phyloP scores from a whole-genome alignment of 2,797 vertebrate species.

The Sebastes elongatus region DNA sequence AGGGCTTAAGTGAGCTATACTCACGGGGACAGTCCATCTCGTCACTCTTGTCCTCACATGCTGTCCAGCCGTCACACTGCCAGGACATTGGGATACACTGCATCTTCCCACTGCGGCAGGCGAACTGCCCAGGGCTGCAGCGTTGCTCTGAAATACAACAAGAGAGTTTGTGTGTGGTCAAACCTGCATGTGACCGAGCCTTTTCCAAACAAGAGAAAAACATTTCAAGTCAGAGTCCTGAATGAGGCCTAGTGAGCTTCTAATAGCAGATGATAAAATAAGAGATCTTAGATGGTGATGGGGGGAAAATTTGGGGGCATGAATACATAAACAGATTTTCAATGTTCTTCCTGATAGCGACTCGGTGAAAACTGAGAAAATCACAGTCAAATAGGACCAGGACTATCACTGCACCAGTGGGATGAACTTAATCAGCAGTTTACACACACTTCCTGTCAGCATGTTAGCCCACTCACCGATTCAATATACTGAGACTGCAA shows the following conservation, averaged over 20 bases:
- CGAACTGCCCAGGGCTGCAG: conserved; percentile 92
- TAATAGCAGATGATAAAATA: not conserved
- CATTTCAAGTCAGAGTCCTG: not conserved
- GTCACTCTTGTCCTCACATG: conserved; percentile 96
- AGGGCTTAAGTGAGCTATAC: conserved; percentile 49
- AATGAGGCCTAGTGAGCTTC: not conserved
- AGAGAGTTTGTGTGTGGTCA: conserved; percentile 30
- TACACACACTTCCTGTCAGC: not conserved
- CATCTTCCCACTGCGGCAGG: conserved; percentile 93
- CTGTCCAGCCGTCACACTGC: conserved; percentile 96
- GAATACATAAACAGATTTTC: not conserved
- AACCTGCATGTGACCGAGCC: not conserved
- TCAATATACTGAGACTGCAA: not conserved
- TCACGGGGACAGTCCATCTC: conserved; percentile 95
- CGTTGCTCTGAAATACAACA: conserved; percentile 87
- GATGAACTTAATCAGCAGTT: not conserved
- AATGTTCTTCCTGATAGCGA: not conserved
- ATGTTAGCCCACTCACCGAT: not conserved
- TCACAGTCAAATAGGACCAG: not conserved
- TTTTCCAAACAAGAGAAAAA: conserved; percentile 12
- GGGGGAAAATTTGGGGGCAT: too few species aligned
- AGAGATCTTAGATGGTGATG: not conserved
- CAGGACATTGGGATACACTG: conserved; percentile 96
- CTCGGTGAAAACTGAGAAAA: not conserved
- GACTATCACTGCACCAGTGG: not conserved